These are phyloP conservation scores for Falco cherrug DNA, from an alignment of 2,797 vertebrate genomes.

Conservation along the genomic window DNA sequence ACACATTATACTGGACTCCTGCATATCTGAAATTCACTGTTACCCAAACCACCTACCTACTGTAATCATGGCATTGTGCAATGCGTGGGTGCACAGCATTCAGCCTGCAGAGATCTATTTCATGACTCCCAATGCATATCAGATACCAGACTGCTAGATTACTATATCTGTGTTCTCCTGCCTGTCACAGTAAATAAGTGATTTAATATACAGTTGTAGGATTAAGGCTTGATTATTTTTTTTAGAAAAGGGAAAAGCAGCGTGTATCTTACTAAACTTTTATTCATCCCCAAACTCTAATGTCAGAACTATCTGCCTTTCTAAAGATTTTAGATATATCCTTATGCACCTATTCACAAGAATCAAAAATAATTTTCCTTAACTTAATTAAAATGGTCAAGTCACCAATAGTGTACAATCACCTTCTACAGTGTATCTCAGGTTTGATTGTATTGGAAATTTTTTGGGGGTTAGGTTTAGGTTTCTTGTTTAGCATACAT, in stretches of 20 bases:
- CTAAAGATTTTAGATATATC: not conserved
- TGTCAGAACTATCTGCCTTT: not conserved
- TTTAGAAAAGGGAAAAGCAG: not conserved
- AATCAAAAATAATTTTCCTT: not conserved
- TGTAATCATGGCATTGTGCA: slow-evolving; percentile 72
- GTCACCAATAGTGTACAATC: not conserved
- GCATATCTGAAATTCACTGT: slow-evolving; percentile 65
- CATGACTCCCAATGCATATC: slow-evolving; percentile 39
- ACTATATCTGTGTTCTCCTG: slow-evolving; percentile 67
- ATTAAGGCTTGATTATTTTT: slow-evolving; percentile 11
- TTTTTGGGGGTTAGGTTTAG: not conserved
- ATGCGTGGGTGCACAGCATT: slow-evolving; percentile 67
- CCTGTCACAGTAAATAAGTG: slow-evolving; percentile 43
- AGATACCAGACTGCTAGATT: slow-evolving; percentile 69
- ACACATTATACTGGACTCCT: slow-evolving; percentile 71
- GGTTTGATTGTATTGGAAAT: not conserved
- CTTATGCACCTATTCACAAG: not conserved
- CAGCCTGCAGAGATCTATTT: slow-evolving; percentile 70
- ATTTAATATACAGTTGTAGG: slow-evolving; percentile 32
- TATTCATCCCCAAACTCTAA: not conserved
- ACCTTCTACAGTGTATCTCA: not conserved
- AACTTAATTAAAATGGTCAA: not conserved
- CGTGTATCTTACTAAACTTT: not conserved
- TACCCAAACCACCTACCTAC: slow-evolving; percentile 45
- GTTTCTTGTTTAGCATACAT: not conserved